A percentile compares a stretch with the other conserved stretches of the same genome.
These are phyloP conservation scores for Aleiodes leptofemur DNA, from an alignment of 2,888 invertebrate species.

Conservation along the genomic window DNA sequence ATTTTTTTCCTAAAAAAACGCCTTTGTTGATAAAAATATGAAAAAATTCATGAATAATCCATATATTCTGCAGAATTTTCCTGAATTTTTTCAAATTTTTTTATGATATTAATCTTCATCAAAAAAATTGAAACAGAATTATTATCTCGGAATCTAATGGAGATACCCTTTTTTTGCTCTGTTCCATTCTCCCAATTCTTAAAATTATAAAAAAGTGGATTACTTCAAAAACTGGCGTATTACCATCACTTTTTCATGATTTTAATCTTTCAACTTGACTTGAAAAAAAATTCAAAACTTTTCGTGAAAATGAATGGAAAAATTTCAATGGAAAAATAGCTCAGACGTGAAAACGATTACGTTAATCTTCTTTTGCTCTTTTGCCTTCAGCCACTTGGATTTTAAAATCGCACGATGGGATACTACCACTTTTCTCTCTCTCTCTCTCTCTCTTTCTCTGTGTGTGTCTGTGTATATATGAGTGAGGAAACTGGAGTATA, in stretches of 20 bases:
- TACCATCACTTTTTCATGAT: background rate
- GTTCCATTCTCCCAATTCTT: background rate
- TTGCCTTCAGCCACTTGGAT: conserved; percentile 23
- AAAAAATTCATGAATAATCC: no score
- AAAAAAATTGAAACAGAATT: no score
- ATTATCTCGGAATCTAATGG: no score
- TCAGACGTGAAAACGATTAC: conserved; percentile 20
- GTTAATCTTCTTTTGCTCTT: conserved; percentile 33
- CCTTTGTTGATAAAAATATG: no score
- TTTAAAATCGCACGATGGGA: conserved; percentile 29
- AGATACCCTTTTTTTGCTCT: no score
- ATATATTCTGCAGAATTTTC: no score
- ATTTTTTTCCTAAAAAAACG: no score
- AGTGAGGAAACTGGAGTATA: conserved; percentile 34
- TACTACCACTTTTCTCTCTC: background rate
- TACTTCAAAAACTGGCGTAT: background rate
- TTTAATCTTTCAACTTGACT: conserved; percentile 10
- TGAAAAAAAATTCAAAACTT: background rate
- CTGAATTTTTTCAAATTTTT: no score
- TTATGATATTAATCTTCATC: no score
- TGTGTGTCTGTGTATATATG: no score
- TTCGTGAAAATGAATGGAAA: background rate
- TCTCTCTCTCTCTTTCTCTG: no score
- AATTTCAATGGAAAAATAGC: conserved; percentile 28
- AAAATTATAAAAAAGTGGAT: background rate